Conservation (phyloP, 2,888 invertebrate species). For the Polymixis flavicincta region DNA sequence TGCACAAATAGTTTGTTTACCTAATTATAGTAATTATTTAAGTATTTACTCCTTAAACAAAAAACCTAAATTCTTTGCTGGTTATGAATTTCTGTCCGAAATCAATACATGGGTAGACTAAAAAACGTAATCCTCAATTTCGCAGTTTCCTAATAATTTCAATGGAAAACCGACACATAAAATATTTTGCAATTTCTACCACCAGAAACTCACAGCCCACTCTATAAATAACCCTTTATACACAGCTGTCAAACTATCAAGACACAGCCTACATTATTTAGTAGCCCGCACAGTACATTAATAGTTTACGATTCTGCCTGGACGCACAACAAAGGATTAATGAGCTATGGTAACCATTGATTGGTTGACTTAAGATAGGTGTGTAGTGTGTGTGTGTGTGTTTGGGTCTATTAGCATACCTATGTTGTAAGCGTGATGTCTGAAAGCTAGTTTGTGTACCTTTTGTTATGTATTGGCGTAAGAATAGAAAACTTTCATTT, state of each 20-base stretch:
- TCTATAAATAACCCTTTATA: slow-evolving; percentile 18
- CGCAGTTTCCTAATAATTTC: background rate
- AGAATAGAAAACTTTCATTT: no score
- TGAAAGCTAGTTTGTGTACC: background rate
- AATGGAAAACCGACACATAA: background rate
- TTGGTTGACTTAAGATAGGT: slow-evolving; percentile 9
- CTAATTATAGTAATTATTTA: no score
- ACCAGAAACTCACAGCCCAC: background rate
- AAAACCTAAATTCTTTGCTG: no score
- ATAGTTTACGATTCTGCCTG: slow-evolving; percentile 34
- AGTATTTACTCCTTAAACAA: no score
- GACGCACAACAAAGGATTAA: slow-evolving; percentile 31
- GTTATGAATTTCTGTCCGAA: no score
- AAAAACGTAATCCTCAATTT: no score
- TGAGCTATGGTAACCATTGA: slow-evolving; percentile 18
- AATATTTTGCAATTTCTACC: background rate
- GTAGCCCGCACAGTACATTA: slow-evolving; percentile 7
- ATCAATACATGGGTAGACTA: no score
- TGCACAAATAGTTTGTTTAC: no score
- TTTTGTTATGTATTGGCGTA: background rate
- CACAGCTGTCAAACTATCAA: slow-evolving; percentile 27
- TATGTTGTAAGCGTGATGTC: background rate
- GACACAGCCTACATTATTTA: slow-evolving; percentile 32
- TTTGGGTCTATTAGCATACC: background rate
- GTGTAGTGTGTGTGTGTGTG: background rate